Conservation (phyloP, 2,888 invertebrate species). For the Tipula unca region DNA sequence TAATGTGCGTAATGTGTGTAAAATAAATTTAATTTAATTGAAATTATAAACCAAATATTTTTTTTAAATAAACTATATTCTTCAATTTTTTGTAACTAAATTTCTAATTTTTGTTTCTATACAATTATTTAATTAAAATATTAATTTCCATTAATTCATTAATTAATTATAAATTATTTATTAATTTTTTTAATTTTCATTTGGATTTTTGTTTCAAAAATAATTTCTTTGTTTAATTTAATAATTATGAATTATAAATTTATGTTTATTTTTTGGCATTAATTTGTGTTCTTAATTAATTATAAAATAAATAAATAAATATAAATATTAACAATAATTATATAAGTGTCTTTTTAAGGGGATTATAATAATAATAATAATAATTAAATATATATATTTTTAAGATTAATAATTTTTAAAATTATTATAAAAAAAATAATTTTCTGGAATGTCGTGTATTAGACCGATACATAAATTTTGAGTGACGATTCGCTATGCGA, state of each 20-base stretch:
- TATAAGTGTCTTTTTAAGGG: neutral
- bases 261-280: neutral
- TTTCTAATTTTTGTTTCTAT: neutral
- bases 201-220: neutral
- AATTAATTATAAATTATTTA: neutral
- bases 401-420: neutral
- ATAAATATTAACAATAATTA: constrained; percentile 3
- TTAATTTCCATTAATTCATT: neutral
- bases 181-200: neutral
- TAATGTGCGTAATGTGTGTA: neutral
- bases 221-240: neutral
- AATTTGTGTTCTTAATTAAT: neutral
- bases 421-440: neutral
- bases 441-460: neutral
- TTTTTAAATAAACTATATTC: neutral
- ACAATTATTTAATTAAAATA: neutral
- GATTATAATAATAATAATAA: neutral
- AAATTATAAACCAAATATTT: neutral
- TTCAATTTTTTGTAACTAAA: neutral
- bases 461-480: neutral
- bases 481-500: neutral
- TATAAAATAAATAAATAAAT: constrained; percentile 9
- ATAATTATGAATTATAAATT: neutral
- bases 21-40: neutral
- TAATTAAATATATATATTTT: neutral